These are phyloP conservation scores for Sebastes trivittatus DNA, from an alignment of 2,797 vertebrate species.

Conservation along the genomic window DNA sequence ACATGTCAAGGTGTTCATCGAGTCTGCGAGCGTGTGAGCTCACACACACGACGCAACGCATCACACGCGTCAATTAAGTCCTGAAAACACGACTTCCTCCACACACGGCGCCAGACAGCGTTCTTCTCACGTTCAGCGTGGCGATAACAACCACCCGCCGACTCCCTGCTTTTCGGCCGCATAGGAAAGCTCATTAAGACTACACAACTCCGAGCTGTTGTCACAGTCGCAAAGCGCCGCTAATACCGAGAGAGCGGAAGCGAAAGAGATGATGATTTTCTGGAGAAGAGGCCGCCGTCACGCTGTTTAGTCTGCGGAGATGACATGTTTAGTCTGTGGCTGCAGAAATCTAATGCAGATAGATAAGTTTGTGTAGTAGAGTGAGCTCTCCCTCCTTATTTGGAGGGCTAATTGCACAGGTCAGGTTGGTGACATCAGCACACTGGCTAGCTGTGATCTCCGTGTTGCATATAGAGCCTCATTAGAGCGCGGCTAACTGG, in stretches of 20 bases:
- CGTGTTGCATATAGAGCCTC: conserved; percentile 61
- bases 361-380: conserved; percentile 1
- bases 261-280: background rate
- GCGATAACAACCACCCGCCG: conserved; percentile 56
- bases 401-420: conserved; percentile 61
- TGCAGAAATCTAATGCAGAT: background rate
- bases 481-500: conserved; percentile 63
- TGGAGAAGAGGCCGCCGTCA: background rate
- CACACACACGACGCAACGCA: background rate
- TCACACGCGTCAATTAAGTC: conserved; percentile 39
- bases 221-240: conserved; percentile 34
- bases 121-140: conserved; percentile 53
- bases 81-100: conserved; percentile 15
- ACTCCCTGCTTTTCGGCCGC: conserved; percentile 14
- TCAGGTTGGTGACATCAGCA: conserved; percentile 57
- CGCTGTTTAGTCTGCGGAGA: background rate
- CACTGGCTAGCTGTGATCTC: conserved; percentile 62
- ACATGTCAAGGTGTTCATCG: conserved; percentile 25
- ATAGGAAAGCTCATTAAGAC: conserved; percentile 63
- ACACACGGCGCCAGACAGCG: conserved; percentile 9
- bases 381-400: background rate
- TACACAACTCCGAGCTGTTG: conserved; percentile 28
- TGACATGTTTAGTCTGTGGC: background rate
- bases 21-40: conserved; percentile 1
- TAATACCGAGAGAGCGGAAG: background rate